Base-by-base conservation (phyloP, 2,888 invertebrate genomes). In the Platypus cylindrus region DNA sequence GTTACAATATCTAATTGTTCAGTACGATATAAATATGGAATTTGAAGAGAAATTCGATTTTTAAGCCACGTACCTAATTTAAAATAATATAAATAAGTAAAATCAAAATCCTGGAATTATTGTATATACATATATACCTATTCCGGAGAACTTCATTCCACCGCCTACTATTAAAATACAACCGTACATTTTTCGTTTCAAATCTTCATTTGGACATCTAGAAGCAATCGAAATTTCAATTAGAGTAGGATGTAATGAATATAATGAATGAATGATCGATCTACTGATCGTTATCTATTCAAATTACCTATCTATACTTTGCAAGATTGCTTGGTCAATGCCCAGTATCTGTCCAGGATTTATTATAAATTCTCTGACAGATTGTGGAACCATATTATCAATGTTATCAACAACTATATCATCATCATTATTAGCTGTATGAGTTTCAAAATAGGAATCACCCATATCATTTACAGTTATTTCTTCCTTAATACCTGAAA, bases 131-230 rank as follows among this genome's bases (percentile, higher is more conserved):
- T 11, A 18, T 17, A 15, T 38, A 41, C 41, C 43, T 9, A 43
- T 43, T 2, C 83, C 89, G 32, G 78, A 73, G 46, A 90, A 79
- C 61, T 90, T 90, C 55, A 87, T 80, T 2, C 90, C 90, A 2
- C 91, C 90, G 4, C 94, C 94, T 4, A 94, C 86, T 1, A 94
- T 75, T 14, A 94, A 65, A 42, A 94, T 84, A 50, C 84, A 86
- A 36, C 85, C 85, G 56, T 89, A 93, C 90, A 94, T 91, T 63
- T 91, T 89, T 28, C 86, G 68, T 59, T 90, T 91, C 37, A 90
- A 61, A 47, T 94, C 94, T 46, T 91, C 91, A 34, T 72, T 81
- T 3, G 79, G 51, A 39, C 51, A 51, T 30, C 51, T n/a, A n/a
- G n/a, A n/a, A n/a, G n/a, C n/a, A n/a, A n/a, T n/a, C n/a, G n/a